These are phyloP conservation scores for Knipowitschia caucasica DNA, from an alignment of 2,797 vertebrate genomes.

Conservation along the genomic window DNA sequence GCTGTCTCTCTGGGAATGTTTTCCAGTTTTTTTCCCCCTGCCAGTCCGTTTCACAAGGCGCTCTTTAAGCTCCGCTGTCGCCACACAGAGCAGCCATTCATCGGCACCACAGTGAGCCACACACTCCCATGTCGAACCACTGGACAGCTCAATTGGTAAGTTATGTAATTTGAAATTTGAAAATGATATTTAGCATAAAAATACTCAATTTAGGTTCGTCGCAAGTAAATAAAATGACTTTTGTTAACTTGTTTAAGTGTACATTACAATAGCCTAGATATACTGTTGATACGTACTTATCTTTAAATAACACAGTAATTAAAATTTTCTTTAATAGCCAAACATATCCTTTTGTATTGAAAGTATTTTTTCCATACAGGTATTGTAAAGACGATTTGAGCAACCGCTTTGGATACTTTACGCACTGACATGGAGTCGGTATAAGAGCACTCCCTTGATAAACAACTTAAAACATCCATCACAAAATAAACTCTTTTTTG, in stretches of 20 bases:
- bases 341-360: too few species aligned
- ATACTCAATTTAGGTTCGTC: background rate
- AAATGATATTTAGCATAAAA: too few species aligned
- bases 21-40: slow-evolving; percentile 74
- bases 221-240: too few species aligned
- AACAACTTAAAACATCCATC: background rate
- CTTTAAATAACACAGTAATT: too few species aligned
- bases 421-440: slow-evolving; percentile 53
- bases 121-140: slow-evolving; percentile 74
- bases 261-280: too few species aligned
- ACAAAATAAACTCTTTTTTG: background rate
- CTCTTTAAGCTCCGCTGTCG: slow-evolving; percentile 80
- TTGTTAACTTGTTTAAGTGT: too few species aligned
- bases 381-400: slow-evolving; percentile 33
- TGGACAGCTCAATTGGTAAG: slow-evolving; percentile 70
- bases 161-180: slow-evolving; percentile 62
- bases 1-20: slow-evolving; percentile 78
- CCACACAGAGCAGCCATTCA: slow-evolving; percentile 85
- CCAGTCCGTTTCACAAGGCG: slow-evolving; percentile 78
- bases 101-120: slow-evolving; percentile 71
- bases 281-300: too few species aligned
- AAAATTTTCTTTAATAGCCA: too few species aligned
- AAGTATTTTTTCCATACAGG: slow-evolving; percentile 44
- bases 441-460: slow-evolving; percentile 17
- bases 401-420: slow-evolving; percentile 48